Evolutionary conservation across 2,797 vertebrate genomes (phyloP), one percentile per base, ranked within the genome.

Genomic region (Cossypha heuglini): DNA sequence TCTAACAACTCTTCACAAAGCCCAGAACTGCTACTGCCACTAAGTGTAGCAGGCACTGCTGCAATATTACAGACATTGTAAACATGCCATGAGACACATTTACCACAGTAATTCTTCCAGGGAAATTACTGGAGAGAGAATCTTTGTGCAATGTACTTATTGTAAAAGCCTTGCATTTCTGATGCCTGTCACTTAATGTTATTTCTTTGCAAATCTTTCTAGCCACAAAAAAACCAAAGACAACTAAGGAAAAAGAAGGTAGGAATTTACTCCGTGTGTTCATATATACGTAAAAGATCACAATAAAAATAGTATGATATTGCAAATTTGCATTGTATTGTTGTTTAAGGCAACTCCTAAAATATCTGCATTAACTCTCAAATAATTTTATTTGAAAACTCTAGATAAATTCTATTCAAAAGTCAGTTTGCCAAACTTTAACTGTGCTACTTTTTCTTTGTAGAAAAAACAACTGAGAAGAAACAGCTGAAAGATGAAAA

Each of bases 191-290:
- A 48, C 7, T 74, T 94, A 89, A 78, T 82, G 3, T 67, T 94
- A 22, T 92, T 94, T 73, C 57, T 33, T 87, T 91, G 33, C 13
- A 92, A 92, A 79, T 79, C 31, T 75, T 59, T 74, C 49, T 45
- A 98, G 98, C 72, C 13, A 90, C 7, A 24, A 97, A 97, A 80
- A 98, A 96, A 91, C 0, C 67, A 68, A 97, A 96, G 93, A 92
- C 94, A 64, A 24, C 78, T 87, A 98, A 97, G 46, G 94, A 97
- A 95, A 97, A 74, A 84, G 92, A 97, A 96, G 97, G 98, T 98
- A 97, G 69, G 93, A 66, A 84, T 74, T 86, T 72, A 58, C 5
- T 71, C 21, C 16, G 5, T 49, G 7, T 42, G 18, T 57, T 24
- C 6, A 16, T 64, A 31, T 19, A 10, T 35, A 31, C 35, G 10